phyloP scores from a whole-genome alignment of 1,140 invertebrate species.

The Drosophila arawakana region DNA sequence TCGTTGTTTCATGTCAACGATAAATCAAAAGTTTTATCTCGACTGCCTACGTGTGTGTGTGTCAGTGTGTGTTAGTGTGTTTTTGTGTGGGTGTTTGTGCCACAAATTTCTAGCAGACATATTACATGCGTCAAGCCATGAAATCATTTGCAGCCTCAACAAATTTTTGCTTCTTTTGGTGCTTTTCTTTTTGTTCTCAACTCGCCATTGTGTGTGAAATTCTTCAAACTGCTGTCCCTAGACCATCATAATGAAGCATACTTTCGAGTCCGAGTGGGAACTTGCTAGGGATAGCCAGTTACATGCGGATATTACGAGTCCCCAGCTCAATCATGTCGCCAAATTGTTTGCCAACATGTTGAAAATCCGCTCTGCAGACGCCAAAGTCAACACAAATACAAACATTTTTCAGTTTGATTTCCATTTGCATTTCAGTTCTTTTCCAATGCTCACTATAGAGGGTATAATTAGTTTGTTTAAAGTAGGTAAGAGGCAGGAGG shows the following conservation, averaged over 20 bases:
- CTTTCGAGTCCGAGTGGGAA: conserved; percentile 7
- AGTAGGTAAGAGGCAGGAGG: no score
- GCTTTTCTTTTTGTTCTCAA: background rate
- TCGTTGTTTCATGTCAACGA: conserved; percentile 71
- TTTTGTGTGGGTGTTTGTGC: conserved; percentile 47
- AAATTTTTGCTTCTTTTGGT: conserved; percentile 17
- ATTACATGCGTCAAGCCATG: conserved; percentile 36
- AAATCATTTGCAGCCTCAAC: conserved; percentile 46
- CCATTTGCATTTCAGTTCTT: conserved; percentile 35
- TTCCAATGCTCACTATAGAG: background rate
- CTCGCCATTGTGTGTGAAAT: conserved; percentile 18
- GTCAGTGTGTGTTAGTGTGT: conserved; percentile 16
- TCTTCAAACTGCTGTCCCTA: background rate
- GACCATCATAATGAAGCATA: conserved; percentile 24
- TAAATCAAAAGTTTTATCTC: conserved; percentile 82
- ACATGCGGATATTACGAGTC: background rate
- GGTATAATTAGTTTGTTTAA: no score
- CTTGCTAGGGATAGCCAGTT: conserved; percentile 13
- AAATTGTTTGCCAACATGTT: conserved; percentile 65
- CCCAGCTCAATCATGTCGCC: conserved; percentile 43
- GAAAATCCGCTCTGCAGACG: conserved; percentile 64
- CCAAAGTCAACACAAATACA: conserved; percentile 55
- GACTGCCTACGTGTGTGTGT: conserved; percentile 39
- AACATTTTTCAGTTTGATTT: conserved; percentile 45
- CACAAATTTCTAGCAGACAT: conserved; percentile 37